Percentiles rank a stretch among this genome's conserved stretches.
These are phyloP conservation scores for Xanthostigma xanthostigma DNA, from an alignment of 2,888 invertebrate genomes.

Conservation along the genomic window DNA sequence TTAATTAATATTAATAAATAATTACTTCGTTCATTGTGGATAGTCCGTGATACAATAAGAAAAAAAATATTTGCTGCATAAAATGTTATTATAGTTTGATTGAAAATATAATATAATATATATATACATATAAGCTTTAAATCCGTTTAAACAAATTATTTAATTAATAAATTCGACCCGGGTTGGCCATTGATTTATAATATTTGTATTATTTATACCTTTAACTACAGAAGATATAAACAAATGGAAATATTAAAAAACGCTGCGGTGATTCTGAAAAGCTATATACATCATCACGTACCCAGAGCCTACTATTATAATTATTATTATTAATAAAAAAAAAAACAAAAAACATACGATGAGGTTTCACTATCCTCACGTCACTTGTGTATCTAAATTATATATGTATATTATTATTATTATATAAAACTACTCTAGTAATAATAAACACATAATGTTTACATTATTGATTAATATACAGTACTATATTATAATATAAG, in stretches of 20 bases:
- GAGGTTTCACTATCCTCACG: constrained; percentile 4
- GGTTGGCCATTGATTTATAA: too few relatives aligned
- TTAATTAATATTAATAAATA: too few relatives aligned
- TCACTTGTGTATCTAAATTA: not conserved
- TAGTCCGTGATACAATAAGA: too few relatives aligned
- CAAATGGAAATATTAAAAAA: too few relatives aligned
- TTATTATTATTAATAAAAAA: constrained; percentile 13
- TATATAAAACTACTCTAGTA: not conserved
- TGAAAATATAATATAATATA: constrained; percentile 7
- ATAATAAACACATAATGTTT: not conserved
- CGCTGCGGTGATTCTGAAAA: too few relatives aligned
- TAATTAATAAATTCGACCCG: not conserved
- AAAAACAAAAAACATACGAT: constrained; percentile 11
- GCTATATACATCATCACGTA: too few relatives aligned
- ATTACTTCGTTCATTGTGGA: too few relatives aligned
- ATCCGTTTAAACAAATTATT: not conserved
- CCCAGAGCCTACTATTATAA: constrained; percentile 1
- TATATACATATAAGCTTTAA: not conserved
- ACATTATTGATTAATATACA: too few relatives aligned
- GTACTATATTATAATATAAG: too few relatives aligned
- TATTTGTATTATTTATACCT: too few relatives aligned
- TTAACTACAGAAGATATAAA: too few relatives aligned
- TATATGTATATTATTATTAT: constrained; percentile 3
- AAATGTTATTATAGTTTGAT: constrained; percentile 5
- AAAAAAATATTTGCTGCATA: not conserved